phyloP scores from a whole-genome alignment of 1,140 invertebrate species.

The Brachionus rubens region DNA sequence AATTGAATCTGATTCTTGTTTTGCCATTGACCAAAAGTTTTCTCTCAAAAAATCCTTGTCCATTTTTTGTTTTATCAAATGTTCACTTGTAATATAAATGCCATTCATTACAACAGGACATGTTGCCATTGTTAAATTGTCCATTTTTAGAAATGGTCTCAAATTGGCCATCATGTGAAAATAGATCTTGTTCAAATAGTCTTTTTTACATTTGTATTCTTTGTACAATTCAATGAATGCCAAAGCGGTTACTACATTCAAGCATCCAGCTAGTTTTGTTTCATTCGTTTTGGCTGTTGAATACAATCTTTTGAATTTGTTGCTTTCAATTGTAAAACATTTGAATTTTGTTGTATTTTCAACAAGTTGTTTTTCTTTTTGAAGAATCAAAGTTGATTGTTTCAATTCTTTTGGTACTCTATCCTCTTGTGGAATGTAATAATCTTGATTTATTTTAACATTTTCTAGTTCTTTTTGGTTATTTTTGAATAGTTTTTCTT shows the following conservation, averaged over 20 bases:
- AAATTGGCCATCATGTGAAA: slow-evolving; percentile 26
- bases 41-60: slow-evolving; percentile 3
- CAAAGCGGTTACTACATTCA: slow-evolving; percentile 8
- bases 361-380: neutral
- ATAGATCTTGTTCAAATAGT: neutral
- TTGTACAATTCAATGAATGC: neutral
- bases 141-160: slow-evolving; percentile 15
- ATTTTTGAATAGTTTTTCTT: slow-evolving; percentile 18
- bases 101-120: slow-evolving; percentile 7
- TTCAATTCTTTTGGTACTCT: neutral
- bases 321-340: neutral
- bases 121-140: slow-evolving; percentile 12
- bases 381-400: too few relatives aligned
- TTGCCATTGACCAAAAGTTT: slow-evolving; percentile 5
- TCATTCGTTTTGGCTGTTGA: neutral
- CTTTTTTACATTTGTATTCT: slow-evolving; percentile 13
- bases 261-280: neutral
- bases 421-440: slow-evolving; percentile 10
- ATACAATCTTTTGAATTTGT: neutral
- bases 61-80: neutral
- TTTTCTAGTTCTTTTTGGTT: neutral
- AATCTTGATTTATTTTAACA: neutral
- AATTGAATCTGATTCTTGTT: slow-evolving; percentile 2
- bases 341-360: neutral
- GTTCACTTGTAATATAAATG: neutral